phyloP scores from a whole-genome alignment of 2,113 vertebrate species.

The Gobius niger region DNA sequence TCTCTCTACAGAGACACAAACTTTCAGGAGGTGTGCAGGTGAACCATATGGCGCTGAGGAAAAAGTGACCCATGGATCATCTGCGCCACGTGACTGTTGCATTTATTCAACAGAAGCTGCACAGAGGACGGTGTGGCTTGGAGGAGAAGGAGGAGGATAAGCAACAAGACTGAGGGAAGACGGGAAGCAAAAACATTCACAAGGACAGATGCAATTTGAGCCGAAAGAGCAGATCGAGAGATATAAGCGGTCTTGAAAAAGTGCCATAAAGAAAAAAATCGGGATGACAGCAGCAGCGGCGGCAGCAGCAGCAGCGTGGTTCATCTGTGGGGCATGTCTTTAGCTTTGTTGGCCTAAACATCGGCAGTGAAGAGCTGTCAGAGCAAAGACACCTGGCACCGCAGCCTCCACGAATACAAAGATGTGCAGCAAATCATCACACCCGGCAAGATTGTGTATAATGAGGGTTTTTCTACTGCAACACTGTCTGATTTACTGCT shows the following conservation, averaged over 20 bases:
- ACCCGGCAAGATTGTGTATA: neutral
- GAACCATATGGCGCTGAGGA: slow-evolving; percentile 44
- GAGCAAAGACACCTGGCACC: slow-evolving; percentile 8
- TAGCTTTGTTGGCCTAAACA: slow-evolving; percentile 7
- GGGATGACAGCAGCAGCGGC: neutral
- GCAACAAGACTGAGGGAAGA: slow-evolving; percentile 5
- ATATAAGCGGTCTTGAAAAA: slow-evolving; percentile 10
- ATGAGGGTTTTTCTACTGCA: slow-evolving; percentile 3
- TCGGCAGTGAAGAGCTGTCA: slow-evolving; percentile 29
- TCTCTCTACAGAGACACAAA: slow-evolving; percentile 24
- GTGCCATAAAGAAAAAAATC: slow-evolving; percentile 3
- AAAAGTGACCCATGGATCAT: slow-evolving; percentile 54
- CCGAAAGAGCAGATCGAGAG: slow-evolving; percentile 14
- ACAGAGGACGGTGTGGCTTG: slow-evolving; percentile 11
- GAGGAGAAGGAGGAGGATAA: slow-evolving; percentile 19
- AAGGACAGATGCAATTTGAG: neutral
- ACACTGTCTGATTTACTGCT: slow-evolving; percentile 1
- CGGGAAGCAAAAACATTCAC: neutral
- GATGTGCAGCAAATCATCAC: slow-evolving; percentile 6
- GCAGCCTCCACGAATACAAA: slow-evolving; percentile 18
- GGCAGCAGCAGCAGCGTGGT: slow-evolving; percentile 6
- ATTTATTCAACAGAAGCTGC: slow-evolving; percentile 61
- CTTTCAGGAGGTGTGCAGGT: slow-evolving; percentile 36
- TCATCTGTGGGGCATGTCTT: slow-evolving; percentile 29
- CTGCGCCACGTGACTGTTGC: slow-evolving; percentile 49